A percentile compares a stretch with the other conserved stretches of the same genome.
These are phyloP conservation scores for Umimayanthus chanpuru DNA, from an alignment of 92 coral and sea anemone species.

Conservation along the genomic window DNA sequence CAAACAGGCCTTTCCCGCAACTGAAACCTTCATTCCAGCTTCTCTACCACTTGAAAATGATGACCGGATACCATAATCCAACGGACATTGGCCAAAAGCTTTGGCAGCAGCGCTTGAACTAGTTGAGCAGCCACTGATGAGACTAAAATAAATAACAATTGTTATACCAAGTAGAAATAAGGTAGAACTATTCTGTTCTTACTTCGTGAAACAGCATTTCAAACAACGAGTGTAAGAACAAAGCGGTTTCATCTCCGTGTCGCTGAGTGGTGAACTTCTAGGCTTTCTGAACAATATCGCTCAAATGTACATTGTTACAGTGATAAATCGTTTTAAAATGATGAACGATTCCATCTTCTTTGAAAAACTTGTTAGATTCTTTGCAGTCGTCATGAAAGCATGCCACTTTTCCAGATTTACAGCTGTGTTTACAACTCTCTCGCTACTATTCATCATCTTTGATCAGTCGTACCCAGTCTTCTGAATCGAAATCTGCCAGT, in stretches of 20 bases:
- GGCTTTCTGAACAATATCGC: not conserved
- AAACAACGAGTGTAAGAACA: not conserved
- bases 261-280: not conserved
- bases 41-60: not conserved
- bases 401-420: not conserved
- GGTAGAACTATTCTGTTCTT: too few species aligned
- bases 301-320: not conserved
- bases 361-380: not conserved
- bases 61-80: not conserved
- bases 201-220: not conserved
- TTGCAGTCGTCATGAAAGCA: not conserved
- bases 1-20: not conserved
- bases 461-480: constrained; percentile 6
- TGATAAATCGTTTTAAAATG: not conserved
- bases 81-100: not conserved
- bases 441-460: not conserved
- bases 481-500: not conserved
- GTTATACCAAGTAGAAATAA: not conserved
- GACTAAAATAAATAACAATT: not conserved
- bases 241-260: not conserved
- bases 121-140: not conserved
- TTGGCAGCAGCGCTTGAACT: too few species aligned
- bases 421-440: not conserved
- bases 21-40: not conserved
- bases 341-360: constrained; percentile 23